Evolutionary conservation across 2,888 invertebrate species (phyloP).

Genomic region (Thecophora atra): DNA sequence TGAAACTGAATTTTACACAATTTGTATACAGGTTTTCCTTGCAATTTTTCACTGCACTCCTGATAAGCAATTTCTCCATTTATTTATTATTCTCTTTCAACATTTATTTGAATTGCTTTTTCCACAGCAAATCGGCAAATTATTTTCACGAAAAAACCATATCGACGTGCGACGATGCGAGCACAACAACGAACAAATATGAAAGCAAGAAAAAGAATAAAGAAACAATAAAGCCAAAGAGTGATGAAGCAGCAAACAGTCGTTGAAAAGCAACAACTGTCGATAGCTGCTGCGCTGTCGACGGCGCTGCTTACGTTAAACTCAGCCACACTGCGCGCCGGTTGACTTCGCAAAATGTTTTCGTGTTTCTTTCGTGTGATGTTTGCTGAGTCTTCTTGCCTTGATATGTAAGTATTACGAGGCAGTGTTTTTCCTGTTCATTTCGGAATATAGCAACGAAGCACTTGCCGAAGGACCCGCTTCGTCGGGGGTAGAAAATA

Average conservation of each 20-base stretch:
- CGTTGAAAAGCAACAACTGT: constrained; percentile 22
- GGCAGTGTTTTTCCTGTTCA: constrained; percentile 22
- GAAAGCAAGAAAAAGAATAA: constrained; percentile 12
- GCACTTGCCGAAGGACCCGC: constrained; percentile 40
- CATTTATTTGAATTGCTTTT: neutral
- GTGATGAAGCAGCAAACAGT: neutral
- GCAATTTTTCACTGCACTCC: neutral
- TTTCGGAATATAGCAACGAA: constrained; percentile 17
- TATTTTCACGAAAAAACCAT: constrained; percentile 31
- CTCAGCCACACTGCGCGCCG: constrained; percentile 13
- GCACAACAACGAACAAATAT: constrained; percentile 31
- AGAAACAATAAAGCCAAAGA: constrained; percentile 6
- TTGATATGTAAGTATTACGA: neutral
- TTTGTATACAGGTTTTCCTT: neutral
- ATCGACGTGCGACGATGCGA: constrained; percentile 24
- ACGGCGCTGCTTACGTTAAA: constrained; percentile 14
- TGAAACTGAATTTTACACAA: constrained; percentile 18
- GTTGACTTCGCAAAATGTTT: constrained; percentile 15
- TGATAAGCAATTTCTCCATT: neutral
- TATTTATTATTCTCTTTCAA: neutral
- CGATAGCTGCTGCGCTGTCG: neutral
- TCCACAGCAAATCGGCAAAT: constrained; percentile 3
- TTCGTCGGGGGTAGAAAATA: constrained; percentile 50
- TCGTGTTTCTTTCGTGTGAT: constrained; percentile 37
- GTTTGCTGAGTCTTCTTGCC: constrained; percentile 29